phyloP scores from a whole-genome alignment of 2,797 vertebrate species.

The Tapera naevia region DNA sequence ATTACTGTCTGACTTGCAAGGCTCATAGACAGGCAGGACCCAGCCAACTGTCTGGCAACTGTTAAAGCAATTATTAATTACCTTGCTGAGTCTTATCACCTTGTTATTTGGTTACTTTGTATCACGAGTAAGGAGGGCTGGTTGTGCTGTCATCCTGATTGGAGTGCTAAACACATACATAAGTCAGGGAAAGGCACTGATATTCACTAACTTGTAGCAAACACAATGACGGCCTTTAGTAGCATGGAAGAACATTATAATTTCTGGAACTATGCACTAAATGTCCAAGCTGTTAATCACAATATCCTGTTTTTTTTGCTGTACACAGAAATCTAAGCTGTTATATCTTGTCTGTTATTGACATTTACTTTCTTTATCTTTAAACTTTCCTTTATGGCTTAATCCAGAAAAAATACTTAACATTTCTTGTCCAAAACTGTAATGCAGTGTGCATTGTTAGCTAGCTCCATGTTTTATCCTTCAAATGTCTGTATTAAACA shows the following conservation, averaged over 20 bases:
- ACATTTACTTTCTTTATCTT: background rate
- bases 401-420: background rate
- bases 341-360: background rate
- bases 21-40: background rate
- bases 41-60: slow-evolving; percentile 28
- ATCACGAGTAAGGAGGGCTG: background rate
- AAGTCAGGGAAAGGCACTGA: background rate
- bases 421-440: background rate
- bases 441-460: background rate
- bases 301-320: background rate
- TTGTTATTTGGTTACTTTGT: background rate
- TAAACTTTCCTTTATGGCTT: background rate
- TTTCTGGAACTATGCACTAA: too few relatives aligned
- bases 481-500: background rate
- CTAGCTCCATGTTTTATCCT: background rate
- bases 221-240: background rate
- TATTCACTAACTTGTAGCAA: background rate
- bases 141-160: background rate
- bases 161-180: background rate
- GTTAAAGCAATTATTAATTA: slow-evolving; percentile 20
- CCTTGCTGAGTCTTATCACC: background rate
- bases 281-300: background rate
- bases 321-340: background rate
- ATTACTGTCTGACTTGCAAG: slow-evolving; percentile 3
- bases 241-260: rapidly evolving